phyloP scores from a whole-genome alignment of 1,140 invertebrate species.

The Papilio dardanus region DNA sequence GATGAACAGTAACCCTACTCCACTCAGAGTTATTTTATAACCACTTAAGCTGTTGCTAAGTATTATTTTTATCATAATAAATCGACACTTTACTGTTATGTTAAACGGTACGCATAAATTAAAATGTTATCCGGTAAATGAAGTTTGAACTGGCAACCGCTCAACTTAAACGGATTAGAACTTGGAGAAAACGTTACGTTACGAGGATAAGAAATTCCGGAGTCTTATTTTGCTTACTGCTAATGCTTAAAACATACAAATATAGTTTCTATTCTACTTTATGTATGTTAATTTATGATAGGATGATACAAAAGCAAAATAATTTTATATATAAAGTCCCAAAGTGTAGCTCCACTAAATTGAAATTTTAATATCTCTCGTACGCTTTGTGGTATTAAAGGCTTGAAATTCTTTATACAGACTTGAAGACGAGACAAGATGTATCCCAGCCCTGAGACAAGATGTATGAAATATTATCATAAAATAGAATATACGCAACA shows the following conservation, averaged over 20 bases:
- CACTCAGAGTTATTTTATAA: neutral
- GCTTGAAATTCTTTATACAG: neutral
- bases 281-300: neutral
- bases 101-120: too few species aligned
- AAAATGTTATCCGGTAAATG: neutral
- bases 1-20: too few species aligned
- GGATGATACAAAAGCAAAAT: neutral
- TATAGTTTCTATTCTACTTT: neutral
- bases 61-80: neutral
- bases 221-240: neutral
- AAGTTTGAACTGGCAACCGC: neutral
- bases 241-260: neutral
- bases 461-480: conserved; percentile 3
- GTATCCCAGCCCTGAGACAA: too few species aligned
- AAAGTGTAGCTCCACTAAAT: neutral
- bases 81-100: neutral
- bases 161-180: neutral
- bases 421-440: neutral
- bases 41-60: neutral
- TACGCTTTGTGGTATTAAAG: neutral
- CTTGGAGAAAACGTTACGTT: neutral
- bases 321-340: neutral
- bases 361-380: neutral
- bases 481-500: neutral
- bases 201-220: neutral